Conservation (phyloP, 2,888 invertebrate genomes). For the Bembecia ichneumoniformis region DNA sequence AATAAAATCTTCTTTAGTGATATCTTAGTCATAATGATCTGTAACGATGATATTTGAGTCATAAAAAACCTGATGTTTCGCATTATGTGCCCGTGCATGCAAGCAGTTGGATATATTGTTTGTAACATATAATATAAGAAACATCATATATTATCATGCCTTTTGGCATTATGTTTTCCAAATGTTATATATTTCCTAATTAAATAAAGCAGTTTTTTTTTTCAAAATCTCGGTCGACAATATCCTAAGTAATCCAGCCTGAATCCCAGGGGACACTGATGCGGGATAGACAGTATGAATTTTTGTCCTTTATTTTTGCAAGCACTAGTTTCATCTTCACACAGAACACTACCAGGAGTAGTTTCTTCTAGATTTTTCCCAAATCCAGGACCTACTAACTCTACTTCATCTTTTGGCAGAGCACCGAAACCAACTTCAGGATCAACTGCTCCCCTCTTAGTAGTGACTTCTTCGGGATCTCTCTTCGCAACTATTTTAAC, state of each 20-base stretch:
- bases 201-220: neutral
- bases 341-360: slow-evolving; percentile 7
- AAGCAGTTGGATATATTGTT: too few relatives aligned
- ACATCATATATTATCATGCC: too few relatives aligned
- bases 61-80: too few relatives aligned
- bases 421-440: slow-evolving; percentile 9
- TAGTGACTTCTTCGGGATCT: slow-evolving; percentile 12
- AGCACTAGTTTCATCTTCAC: slow-evolving; percentile 23
- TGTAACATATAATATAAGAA: too few relatives aligned
- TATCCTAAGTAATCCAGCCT: slow-evolving; percentile 40
- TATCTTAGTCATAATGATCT: too few relatives aligned
- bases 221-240: slow-evolving; percentile 34
- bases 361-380: slow-evolving; percentile 29
- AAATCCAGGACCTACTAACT: slow-evolving; percentile 43
- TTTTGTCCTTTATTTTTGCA: slow-evolving; percentile 30
- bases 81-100: too few relatives aligned
- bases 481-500: neutral
- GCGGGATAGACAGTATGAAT: slow-evolving; percentile 43
- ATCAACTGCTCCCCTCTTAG: slow-evolving; percentile 10
- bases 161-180: too few relatives aligned
- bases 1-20: too few relatives aligned
- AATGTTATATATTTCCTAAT: too few relatives aligned
- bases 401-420: slow-evolving; percentile 45
- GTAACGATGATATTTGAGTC: too few relatives aligned
- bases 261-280: slow-evolving; percentile 50